Percentiles rank a stretch among this genome's conserved stretches.
Evolutionary conservation across 2,888 invertebrate species (phyloP).

Genomic region (Teleogryllus oceanicus): DNA sequence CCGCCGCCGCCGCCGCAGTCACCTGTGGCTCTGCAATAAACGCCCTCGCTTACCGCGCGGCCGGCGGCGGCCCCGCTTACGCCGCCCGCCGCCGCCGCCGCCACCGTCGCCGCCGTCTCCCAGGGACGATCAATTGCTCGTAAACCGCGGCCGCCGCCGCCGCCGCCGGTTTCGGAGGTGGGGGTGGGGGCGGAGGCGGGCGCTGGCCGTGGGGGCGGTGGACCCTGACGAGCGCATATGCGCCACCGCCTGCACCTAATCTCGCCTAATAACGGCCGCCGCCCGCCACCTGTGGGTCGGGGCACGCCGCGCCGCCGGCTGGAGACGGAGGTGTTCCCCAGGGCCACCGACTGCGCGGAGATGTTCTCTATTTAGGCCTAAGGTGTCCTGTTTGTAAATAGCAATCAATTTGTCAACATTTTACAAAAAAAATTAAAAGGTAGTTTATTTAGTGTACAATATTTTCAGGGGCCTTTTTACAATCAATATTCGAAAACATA

Average conservation of each 20-base stretch:
- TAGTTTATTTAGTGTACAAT: too few relatives aligned
- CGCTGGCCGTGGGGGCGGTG: background rate
- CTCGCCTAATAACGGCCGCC: slow-evolving; percentile 18
- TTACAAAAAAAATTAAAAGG: too few relatives aligned
- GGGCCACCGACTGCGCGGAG: background rate
- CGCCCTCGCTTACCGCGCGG: background rate
- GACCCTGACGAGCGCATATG: background rate
- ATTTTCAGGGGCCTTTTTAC: too few relatives aligned
- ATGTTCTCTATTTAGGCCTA: background rate
- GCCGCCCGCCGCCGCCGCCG: background rate
- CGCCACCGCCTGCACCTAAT: background rate
- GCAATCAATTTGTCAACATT: too few relatives aligned
- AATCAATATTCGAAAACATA: too few relatives aligned
- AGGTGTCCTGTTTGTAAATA: too few relatives aligned
- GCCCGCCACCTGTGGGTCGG: background rate
- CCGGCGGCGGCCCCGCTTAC: background rate
- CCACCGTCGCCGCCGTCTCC: background rate
- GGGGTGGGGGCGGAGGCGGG: background rate
- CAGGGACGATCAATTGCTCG: slow-evolving; percentile 5
- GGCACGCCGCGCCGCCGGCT: background rate
- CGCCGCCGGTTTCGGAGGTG: background rate
- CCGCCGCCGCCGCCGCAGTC: background rate
- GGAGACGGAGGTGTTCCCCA: too few relatives aligned
- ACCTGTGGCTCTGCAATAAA: slow-evolving; percentile 18
- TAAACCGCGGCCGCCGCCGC: background rate